Conservation (phyloP, 2,888 invertebrate species). For the Brenthis ino region DNA sequence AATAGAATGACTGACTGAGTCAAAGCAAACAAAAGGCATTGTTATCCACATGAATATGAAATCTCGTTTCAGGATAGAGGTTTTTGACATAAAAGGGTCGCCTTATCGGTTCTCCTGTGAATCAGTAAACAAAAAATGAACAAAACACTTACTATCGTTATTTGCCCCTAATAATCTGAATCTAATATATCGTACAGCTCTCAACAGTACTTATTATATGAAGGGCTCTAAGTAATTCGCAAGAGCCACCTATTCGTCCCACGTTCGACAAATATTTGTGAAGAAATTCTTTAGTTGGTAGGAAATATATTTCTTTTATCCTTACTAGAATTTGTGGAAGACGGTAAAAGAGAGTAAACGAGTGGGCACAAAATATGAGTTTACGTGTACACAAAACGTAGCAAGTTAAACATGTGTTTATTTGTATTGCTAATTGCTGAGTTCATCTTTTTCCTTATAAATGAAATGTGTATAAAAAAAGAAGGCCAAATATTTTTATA, state of each 20-base stretch:
- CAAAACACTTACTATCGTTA: constrained; percentile 31
- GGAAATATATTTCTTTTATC: constrained; percentile 36
- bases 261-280: constrained; percentile 30
- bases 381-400: constrained; percentile 30
- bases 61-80: constrained; percentile 55
- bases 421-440: neutral
- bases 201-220: constrained; percentile 13
- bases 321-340: constrained; percentile 35
- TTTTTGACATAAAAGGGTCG: constrained; percentile 54
- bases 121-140: constrained; percentile 44
- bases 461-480: neutral
- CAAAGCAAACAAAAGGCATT: constrained; percentile 59
- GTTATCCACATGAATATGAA: constrained; percentile 56
- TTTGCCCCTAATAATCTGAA: constrained; percentile 25
- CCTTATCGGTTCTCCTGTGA: constrained; percentile 48
- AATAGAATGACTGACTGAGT: constrained; percentile 49
- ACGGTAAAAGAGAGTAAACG: constrained; percentile 37
- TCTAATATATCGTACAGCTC: constrained; percentile 8
- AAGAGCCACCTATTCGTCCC: constrained; percentile 25
- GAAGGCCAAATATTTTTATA: too few species aligned
- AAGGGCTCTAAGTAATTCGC: constrained; percentile 16
- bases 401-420: neutral
- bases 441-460: neutral
- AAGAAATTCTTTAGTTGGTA: constrained; percentile 32
- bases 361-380: constrained; percentile 48